Percentiles rank a stretch among this genome's conserved stretches.
Evolutionary conservation across 2,888 invertebrate genomes (phyloP).

Genomic region (Drosophila recens): DNA sequence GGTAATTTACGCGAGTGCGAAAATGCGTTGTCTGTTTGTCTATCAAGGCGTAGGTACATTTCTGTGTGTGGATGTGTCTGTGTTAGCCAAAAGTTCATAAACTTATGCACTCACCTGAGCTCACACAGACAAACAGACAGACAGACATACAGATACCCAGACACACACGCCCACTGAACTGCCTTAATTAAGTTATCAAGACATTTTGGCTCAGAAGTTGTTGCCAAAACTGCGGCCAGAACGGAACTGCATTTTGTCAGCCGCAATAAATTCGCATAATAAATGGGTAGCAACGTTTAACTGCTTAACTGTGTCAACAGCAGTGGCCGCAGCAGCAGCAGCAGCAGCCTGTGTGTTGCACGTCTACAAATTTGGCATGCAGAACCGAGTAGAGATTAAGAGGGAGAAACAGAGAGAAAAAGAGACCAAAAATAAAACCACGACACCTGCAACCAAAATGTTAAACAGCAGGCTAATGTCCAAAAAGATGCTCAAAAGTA

Average conservation of each 20-base stretch:
- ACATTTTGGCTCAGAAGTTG: slow-evolving; percentile 54
- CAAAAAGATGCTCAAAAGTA: slow-evolving; percentile 59
- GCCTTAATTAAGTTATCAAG: slow-evolving; percentile 71
- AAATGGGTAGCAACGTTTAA: slow-evolving; percentile 72
- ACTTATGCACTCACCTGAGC: slow-evolving; percentile 40
- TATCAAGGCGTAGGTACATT: slow-evolving; percentile 18
- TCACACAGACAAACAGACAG: slow-evolving; percentile 10
- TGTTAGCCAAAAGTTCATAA: slow-evolving; percentile 54
- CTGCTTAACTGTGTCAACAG: slow-evolving; percentile 75
- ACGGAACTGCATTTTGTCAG: slow-evolving; percentile 51
- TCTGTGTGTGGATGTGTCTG: slow-evolving; percentile 16
- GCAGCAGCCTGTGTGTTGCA: slow-evolving; percentile 11
- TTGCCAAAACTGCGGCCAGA: slow-evolving; percentile 46
- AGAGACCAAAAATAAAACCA: slow-evolving; percentile 6
- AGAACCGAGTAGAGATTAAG: slow-evolving; percentile 11
- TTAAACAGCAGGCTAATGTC: slow-evolving; percentile 64
- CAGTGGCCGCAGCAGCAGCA: slow-evolving; percentile 34
- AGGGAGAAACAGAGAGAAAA: too few relatives aligned
- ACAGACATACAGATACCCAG: background rate
- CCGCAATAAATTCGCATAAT: slow-evolving; percentile 72
- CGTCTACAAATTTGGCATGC: slow-evolving; percentile 51
- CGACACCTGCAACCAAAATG: slow-evolving; percentile 65
- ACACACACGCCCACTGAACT: slow-evolving; percentile 11
- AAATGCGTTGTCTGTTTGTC: slow-evolving; percentile 69
- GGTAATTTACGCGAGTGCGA: slow-evolving; percentile 79